These are phyloP conservation scores for Euzetes globulus DNA, from an alignment of 2,888 invertebrate species.

Conservation along the genomic window DNA sequence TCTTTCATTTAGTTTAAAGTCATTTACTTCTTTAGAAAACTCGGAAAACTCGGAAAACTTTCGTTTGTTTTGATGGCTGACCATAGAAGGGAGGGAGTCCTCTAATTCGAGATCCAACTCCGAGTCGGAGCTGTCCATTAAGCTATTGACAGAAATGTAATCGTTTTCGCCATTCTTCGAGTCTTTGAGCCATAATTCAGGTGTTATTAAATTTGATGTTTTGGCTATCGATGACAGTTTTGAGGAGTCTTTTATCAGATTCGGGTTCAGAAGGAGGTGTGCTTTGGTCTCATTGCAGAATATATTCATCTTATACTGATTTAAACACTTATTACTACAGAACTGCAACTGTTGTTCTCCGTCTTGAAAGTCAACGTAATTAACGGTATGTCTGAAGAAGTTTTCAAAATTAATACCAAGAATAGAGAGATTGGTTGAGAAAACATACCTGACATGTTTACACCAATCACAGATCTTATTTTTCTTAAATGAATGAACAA, in stretches of 20 bases:
- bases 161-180: conserved; percentile 49
- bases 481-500: conserved; percentile 42
- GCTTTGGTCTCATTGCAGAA: conserved; percentile 89
- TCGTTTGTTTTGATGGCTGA: background rate
- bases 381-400: conserved; percentile 65
- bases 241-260: conserved; percentile 45
- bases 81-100: background rate
- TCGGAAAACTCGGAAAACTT: conserved; percentile 15
- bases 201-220: conserved; percentile 61
- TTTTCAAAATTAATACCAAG: background rate
- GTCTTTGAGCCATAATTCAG: conserved; percentile 80
- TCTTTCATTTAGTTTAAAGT: conserved; percentile 16
- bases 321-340: conserved; percentile 79
- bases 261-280: conserved; percentile 72
- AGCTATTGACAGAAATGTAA: conserved; percentile 32
- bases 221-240: background rate
- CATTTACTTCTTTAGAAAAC: conserved; percentile 20
- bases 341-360: conserved; percentile 85
- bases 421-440: background rate
- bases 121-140: conserved; percentile 30
- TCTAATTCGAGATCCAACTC: conserved; percentile 36
- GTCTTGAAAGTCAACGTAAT: conserved; percentile 84
- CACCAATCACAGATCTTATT: conserved; percentile 77
- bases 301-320: conserved; percentile 94
- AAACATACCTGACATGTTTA: conserved; percentile 58